Evolutionary conservation across 1,140 invertebrate species (phyloP).

Genomic region (Hirudo medicinalis): DNA sequence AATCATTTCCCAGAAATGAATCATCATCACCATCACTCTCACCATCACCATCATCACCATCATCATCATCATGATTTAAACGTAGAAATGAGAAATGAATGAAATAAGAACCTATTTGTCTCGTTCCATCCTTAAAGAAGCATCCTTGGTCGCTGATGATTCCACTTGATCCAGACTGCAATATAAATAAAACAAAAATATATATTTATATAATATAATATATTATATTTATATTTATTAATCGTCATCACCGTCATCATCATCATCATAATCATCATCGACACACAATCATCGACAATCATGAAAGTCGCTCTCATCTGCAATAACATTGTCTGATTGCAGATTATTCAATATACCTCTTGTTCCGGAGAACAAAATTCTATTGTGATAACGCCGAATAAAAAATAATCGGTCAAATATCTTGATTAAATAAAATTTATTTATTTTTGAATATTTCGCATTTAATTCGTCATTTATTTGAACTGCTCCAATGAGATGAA

Average conservation of each 20-base stretch:
- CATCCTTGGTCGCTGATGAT: not conserved
- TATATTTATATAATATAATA: no score
- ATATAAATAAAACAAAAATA: not conserved
- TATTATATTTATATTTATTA: no score
- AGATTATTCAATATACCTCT: not conserved
- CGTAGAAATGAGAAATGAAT: no score
- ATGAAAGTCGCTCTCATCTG: not conserved
- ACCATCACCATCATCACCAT: not conserved
- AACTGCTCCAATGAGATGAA: no score
- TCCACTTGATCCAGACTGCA: not conserved
- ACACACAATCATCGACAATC: not conserved
- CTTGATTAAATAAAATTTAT: no score
- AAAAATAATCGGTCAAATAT: no score
- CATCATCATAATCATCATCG: no score
- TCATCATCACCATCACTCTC: not conserved
- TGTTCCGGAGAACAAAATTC: no score
- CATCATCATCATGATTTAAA: not conserved
- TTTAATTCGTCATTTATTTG: no score
- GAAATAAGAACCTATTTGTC: no score
- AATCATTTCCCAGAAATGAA: no score
- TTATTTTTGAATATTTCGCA: no score
- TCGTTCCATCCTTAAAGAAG: not conserved
- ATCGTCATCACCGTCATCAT: not conserved
- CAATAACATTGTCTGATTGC: not conserved
- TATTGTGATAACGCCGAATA: not conserved